These are phyloP conservation scores for Phrynocephalus guinanensis DNA, from an alignment of 2,797 vertebrate genomes.

Conservation along the genomic window DNA sequence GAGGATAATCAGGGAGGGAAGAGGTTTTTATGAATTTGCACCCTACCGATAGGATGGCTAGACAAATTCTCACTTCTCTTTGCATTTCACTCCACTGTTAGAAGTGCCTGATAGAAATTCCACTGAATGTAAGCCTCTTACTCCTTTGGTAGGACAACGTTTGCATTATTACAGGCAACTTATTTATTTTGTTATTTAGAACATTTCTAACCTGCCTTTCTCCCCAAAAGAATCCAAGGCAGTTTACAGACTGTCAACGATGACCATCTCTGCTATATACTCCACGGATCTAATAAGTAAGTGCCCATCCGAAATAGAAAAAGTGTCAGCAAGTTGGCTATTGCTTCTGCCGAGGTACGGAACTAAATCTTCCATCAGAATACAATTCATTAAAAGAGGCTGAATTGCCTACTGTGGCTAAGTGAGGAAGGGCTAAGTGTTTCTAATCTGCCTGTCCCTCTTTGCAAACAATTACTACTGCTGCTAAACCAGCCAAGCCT, in stretches of 20 bases:
- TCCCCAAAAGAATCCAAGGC: too few relatives aligned
- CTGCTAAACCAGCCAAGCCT: conserved; percentile 34
- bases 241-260: neutral
- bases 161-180: neutral
- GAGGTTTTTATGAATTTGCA: neutral
- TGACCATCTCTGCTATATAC: neutral
- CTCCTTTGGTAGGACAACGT: neutral
- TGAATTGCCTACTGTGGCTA: neutral
- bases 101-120: neutral
- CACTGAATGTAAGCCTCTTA: neutral
- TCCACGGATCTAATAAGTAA: neutral
- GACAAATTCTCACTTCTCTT: neutral
- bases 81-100: neutral
- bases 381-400: conserved; percentile 1
- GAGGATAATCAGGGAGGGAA: neutral
- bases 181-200: too few relatives aligned
- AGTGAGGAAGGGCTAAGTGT: neutral
- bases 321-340: neutral
- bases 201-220: too few relatives aligned
- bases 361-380: neutral
- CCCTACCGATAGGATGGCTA: neutral
- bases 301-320: neutral
- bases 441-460: conserved; percentile 2
- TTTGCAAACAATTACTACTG: conserved; percentile 53
- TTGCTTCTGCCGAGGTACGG: neutral